Percentiles rank a stretch among this genome's conserved stretches.
Evolutionary conservation across 2,797 vertebrate species (phyloP).

Genomic region (Eospalax fontanierii): DNA sequence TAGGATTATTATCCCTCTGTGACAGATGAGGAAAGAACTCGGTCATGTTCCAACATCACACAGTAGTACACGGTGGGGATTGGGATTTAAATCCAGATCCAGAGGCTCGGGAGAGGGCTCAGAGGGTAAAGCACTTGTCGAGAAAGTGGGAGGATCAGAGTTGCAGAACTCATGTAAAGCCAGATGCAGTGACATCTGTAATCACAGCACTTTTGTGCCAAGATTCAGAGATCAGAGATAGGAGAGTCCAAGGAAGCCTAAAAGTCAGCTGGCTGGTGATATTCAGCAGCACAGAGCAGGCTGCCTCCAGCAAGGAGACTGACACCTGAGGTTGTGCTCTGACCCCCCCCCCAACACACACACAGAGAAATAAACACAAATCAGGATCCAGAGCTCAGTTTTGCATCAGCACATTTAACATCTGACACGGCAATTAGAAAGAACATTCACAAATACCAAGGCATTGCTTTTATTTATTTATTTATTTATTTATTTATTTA

Average conservation of each 20-base stretch:
- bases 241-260: neutral
- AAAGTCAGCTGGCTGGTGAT: neutral
- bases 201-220: neutral
- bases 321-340: neutral
- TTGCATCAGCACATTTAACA: neutral
- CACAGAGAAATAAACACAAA: neutral
- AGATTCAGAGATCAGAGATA: neutral
- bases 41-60: constrained; percentile 14
- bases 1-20: neutral
- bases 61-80: neutral
- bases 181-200: neutral
- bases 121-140: neutral
- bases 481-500: too few relatives aligned
- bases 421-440: neutral
- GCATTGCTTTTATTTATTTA: neutral
- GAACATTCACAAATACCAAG: constrained; percentile 1
- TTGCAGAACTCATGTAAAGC: neutral
- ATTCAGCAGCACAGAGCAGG: neutral
- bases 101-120: neutral
- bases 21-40: constrained; percentile 21
- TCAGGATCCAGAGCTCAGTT: neutral
- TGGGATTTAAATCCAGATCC: constrained; percentile 8
- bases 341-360: neutral
- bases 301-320: neutral
- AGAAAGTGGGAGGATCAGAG: neutral